phyloP scores from a whole-genome alignment of 2,113 vertebrate species.

The Eurypyga helias region DNA sequence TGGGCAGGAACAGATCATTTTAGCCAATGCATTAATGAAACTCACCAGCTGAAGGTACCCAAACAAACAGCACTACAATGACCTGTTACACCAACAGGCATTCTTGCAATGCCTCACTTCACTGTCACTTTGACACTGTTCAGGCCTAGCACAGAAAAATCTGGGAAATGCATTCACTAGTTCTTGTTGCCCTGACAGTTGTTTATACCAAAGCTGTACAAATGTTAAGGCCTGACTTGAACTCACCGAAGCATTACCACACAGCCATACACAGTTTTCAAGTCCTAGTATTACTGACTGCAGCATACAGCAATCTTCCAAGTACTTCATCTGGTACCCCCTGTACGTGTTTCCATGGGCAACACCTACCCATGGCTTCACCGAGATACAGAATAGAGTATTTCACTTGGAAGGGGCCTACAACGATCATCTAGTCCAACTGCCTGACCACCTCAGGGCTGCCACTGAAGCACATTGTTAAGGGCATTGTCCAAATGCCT shows the following conservation, averaged over 20 bases:
- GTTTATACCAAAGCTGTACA: background rate
- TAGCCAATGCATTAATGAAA: background rate
- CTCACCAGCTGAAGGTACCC: background rate
- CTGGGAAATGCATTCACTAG: background rate
- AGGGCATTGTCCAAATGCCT: too few relatives aligned
- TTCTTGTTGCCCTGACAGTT: background rate
- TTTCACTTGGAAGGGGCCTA: too few relatives aligned
- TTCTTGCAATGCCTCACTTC: background rate
- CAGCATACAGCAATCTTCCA: background rate
- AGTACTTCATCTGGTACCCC: background rate
- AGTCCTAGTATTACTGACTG: background rate
- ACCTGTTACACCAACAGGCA: background rate
- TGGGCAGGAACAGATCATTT: background rate
- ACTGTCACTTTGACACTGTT: background rate
- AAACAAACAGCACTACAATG: background rate
- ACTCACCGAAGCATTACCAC: background rate
- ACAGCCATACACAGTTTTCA: rapidly evolving
- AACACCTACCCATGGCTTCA: rapidly evolving
- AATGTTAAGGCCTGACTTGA: background rate
- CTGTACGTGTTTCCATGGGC: rapidly evolving
- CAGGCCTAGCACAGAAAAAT: background rate
- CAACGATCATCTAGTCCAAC: too few relatives aligned
- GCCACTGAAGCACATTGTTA: too few relatives aligned
- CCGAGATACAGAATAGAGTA: background rate
- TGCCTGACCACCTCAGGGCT: too few relatives aligned